Conservation (phyloP, 2,797 vertebrate species). For the Telmatherina bonti region DNA sequence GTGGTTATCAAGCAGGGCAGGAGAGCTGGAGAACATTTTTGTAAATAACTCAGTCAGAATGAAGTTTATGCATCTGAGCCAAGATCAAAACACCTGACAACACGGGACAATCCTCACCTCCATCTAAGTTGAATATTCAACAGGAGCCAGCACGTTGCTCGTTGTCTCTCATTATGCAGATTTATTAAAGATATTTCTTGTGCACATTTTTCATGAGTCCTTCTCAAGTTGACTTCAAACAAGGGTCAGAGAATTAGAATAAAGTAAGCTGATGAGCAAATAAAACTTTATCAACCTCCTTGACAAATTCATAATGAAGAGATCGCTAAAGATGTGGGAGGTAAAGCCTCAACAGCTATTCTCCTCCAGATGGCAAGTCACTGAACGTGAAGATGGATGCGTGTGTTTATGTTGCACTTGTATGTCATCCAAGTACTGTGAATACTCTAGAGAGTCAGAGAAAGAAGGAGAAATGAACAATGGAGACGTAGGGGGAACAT, state of each 20-base stretch:
- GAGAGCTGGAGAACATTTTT: constrained; percentile 53
- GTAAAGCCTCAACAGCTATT: constrained; percentile 24
- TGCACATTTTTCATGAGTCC: constrained; percentile 5
- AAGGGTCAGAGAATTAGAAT: constrained; percentile 5
- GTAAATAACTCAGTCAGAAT: constrained; percentile 58
- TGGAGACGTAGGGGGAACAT: constrained; percentile 35
- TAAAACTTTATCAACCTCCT: constrained; percentile 11
- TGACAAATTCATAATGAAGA: constrained; percentile 20
- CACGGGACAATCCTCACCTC: constrained; percentile 15
- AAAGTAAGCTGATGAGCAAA: neutral
- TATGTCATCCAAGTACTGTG: constrained; percentile 32
- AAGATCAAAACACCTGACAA: constrained; percentile 16
- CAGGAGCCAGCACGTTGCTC: neutral
- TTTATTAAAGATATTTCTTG: neutral
- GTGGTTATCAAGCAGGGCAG: constrained; percentile 63
- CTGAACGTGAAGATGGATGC: constrained; percentile 41
- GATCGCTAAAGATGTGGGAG: constrained; percentile 26
- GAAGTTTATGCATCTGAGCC: constrained; percentile 36
- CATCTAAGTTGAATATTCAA: constrained; percentile 15
- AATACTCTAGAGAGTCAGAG: constrained; percentile 20
- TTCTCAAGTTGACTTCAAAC: constrained; percentile 19
- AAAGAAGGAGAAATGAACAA: constrained; percentile 32
- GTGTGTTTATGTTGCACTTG: constrained; percentile 47
- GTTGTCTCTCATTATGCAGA: neutral
- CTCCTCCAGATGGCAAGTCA: constrained; percentile 38